Conservation (phyloP, 1,140 invertebrate genomes). For the Drosophila azteca region DNA sequence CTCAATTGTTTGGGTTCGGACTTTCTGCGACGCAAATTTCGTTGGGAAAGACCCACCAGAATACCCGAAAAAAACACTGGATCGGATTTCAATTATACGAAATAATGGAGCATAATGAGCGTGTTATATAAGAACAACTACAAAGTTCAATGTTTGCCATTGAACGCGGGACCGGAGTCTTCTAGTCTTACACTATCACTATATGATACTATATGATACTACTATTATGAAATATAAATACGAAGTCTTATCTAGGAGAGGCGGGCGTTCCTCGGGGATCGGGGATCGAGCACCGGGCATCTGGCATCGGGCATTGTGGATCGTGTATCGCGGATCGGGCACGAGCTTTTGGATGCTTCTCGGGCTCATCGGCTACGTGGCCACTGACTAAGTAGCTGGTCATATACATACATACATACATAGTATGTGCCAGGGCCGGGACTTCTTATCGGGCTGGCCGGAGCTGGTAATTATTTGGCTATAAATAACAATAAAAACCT, state of each 20-base stretch:
- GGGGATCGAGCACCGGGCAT: too few species aligned
- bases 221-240: constrained; percentile 46
- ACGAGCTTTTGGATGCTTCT: constrained; percentile 34
- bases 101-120: constrained; percentile 40
- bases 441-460: constrained; percentile 44
- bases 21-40: constrained; percentile 33
- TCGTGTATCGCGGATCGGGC: not conserved
- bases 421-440: too few species aligned
- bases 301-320: too few species aligned
- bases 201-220: constrained; percentile 5
- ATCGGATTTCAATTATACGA: not conserved
- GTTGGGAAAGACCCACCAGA: constrained; percentile 14
- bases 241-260: constrained; percentile 36
- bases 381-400: constrained; percentile 17
- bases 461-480: constrained; percentile 67
- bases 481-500: constrained; percentile 77
- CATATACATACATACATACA: constrained; percentile 25
- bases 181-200: constrained; percentile 37
- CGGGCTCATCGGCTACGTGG: constrained; percentile 41
- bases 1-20: constrained; percentile 24
- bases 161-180: constrained; percentile 20
- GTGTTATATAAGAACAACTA: constrained; percentile 37
- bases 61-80: not conserved
- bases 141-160: constrained; percentile 53
- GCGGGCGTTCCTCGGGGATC: too few species aligned